Conservation (phyloP, 2,888 invertebrate species). For the Hipparchia semele region DNA sequence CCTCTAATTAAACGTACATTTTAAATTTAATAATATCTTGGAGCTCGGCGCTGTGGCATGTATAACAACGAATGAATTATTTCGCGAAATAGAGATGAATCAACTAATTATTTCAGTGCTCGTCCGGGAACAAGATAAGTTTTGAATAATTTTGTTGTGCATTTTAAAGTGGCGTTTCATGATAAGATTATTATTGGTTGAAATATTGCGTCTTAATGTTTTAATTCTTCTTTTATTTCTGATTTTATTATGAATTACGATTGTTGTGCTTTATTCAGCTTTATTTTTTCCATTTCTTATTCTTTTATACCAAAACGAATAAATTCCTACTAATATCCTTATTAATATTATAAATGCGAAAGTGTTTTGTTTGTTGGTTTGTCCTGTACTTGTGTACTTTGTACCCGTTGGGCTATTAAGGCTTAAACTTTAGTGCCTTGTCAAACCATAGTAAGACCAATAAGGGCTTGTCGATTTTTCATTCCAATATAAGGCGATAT, state of each 20-base stretch:
- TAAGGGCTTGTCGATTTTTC: too few species aligned
- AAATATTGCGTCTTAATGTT: too few species aligned
- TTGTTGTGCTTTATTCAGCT: background rate
- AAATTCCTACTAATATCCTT: too few species aligned
- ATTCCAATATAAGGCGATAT: background rate
- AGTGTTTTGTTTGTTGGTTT: too few species aligned
- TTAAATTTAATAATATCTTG: slow-evolving; percentile 29
- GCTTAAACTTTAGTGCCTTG: too few species aligned
- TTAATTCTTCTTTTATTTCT: too few species aligned
- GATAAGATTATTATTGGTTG: background rate
- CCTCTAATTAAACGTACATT: slow-evolving; percentile 35
- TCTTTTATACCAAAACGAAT: too few species aligned
- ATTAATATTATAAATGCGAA: too few species aligned
- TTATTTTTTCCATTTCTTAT: background rate
- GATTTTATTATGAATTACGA: background rate
- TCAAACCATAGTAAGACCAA: too few species aligned
- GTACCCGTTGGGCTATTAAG: too few species aligned
- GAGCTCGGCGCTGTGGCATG: background rate
- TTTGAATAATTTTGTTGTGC: background rate
- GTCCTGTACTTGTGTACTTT: too few species aligned
- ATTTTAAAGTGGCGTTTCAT: background rate
- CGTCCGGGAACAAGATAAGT: background rate
- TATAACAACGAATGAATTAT: slow-evolving; percentile 6
- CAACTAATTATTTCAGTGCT: background rate
- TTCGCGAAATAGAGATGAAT: slow-evolving; percentile 4